A percentile compares a stretch with the other conserved stretches of the same genome.
phyloP scores from a whole-genome alignment of 2,888 invertebrate genomes.

The Ichneumon xanthorius region DNA sequence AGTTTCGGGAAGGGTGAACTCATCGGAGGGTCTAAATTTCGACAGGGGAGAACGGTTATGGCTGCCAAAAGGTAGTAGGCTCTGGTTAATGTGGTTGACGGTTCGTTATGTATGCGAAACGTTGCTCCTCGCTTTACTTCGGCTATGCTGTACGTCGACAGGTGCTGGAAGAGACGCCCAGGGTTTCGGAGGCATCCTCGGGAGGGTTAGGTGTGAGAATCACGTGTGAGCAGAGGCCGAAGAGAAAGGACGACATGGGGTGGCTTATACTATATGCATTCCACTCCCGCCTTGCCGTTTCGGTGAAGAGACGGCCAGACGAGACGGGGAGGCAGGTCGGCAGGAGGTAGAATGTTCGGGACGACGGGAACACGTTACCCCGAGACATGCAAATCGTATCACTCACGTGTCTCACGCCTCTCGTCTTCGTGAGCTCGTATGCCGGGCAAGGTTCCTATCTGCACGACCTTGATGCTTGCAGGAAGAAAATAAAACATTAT shows the following conservation, averaged over 20 bases:
- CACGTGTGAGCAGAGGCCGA: slow-evolving; percentile 47
- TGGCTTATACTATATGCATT: slow-evolving; percentile 51
- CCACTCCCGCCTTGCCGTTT: slow-evolving; percentile 54
- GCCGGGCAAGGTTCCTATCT: slow-evolving; percentile 34
- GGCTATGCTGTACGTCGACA: slow-evolving; percentile 53
- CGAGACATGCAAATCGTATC: slow-evolving; percentile 82
- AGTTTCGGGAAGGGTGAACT: neutral
- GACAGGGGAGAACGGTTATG: slow-evolving; percentile 22
- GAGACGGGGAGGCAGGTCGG: slow-evolving; percentile 64
- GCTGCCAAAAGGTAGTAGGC: slow-evolving; percentile 48
- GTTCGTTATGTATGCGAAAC: slow-evolving; percentile 65
- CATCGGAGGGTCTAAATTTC: neutral
- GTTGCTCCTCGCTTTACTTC: slow-evolving; percentile 53
- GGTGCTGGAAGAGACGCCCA: slow-evolving; percentile 44
- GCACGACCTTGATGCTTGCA: slow-evolving; percentile 26
- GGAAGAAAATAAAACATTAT: slow-evolving; percentile 67
- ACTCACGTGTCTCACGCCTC: slow-evolving; percentile 73
- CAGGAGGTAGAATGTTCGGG: slow-evolving; percentile 69
- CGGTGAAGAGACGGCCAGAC: slow-evolving; percentile 45
- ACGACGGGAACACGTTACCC: slow-evolving; percentile 70
- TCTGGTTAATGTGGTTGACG: slow-evolving; percentile 62
- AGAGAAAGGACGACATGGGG: slow-evolving; percentile 43
- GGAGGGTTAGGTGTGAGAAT: slow-evolving; percentile 41
- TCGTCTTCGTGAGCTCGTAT: slow-evolving; percentile 70
- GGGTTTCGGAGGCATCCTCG: slow-evolving; percentile 38